Conservation (phyloP, 92 coral and sea anemone species). For the Virgularia gustaviana region DNA sequence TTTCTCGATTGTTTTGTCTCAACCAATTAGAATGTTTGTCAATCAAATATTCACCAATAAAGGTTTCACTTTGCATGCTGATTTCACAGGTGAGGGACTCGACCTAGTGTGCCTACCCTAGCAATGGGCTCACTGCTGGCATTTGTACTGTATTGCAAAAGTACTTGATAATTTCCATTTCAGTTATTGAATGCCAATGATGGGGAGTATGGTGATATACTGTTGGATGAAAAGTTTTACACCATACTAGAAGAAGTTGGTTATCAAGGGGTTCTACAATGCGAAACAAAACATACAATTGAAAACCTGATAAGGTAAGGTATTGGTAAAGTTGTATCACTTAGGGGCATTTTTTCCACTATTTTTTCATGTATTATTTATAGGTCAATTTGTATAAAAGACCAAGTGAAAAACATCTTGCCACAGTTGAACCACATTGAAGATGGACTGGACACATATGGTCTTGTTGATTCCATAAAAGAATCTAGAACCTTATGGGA, state of each 20-base stretch:
- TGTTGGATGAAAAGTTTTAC: slow-evolving; percentile 10
- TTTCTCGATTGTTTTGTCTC: too few species aligned
- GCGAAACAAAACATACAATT: slow-evolving; percentile 36
- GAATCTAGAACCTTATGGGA: slow-evolving; percentile 41
- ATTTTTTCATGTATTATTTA: slow-evolving; percentile 9
- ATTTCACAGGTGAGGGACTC: too few species aligned
- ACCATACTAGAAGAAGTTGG: slow-evolving; percentile 17
- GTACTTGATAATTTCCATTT: too few species aligned
- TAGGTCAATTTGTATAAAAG: slow-evolving; percentile 58
- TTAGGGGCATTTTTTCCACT: not conserved
- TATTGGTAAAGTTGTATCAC: not conserved
- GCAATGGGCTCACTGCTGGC: not conserved
- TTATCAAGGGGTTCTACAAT: slow-evolving; percentile 36
- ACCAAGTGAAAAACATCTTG: slow-evolving; percentile 43
- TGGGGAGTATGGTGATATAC: slow-evolving; percentile 20
- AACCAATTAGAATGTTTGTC: not conserved
- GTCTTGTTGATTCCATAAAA: slow-evolving; percentile 42
- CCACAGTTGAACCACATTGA: slow-evolving; percentile 45
- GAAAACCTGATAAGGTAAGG: slow-evolving; percentile 26
- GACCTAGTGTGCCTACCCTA: not conserved
- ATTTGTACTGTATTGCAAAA: too few species aligned
- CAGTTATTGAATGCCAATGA: slow-evolving; percentile 46
- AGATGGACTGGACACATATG: slow-evolving; percentile 53
- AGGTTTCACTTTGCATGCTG: too few species aligned
- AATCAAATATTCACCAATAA: not conserved